Conservation (phyloP, 2,888 invertebrate genomes). For the Lomographa bimaculata region DNA sequence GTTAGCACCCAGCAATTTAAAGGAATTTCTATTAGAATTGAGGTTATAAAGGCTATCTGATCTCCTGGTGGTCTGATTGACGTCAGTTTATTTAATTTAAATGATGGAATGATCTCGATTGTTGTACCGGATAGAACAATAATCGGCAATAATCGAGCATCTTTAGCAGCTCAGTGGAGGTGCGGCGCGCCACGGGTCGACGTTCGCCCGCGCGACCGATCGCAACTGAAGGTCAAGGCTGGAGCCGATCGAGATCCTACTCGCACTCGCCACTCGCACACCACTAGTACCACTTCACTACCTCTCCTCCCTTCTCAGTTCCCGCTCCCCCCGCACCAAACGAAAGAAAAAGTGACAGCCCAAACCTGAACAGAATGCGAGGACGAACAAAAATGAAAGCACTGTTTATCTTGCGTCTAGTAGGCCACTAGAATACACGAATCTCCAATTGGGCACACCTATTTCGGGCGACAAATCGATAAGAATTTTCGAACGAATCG, state of each 20-base stretch:
- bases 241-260: conserved; percentile 63
- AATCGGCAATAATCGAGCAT: conserved; percentile 41
- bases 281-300: conserved; percentile 33
- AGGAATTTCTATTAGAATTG: no score
- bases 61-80: no score
- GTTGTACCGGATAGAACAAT: conserved; percentile 32
- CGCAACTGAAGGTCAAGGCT: conserved; percentile 80
- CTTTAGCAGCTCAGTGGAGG: conserved; percentile 43
- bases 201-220: conserved; percentile 75
- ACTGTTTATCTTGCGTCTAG: conserved; percentile 49
- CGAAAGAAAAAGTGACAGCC: conserved; percentile 83
- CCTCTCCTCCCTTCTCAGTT: conserved; percentile 7
- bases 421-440: conserved; percentile 37
- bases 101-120: conserved; percentile 23
- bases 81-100: conserved; percentile 17
- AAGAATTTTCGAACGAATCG: conserved; percentile 13
- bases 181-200: conserved; percentile 60
- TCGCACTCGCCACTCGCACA: conserved; percentile 39
- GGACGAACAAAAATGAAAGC: conserved; percentile 83
- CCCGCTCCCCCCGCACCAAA: conserved; percentile 35
- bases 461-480: conserved; percentile 27
- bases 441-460: conserved; percentile 29
- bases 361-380: conserved; percentile 79
- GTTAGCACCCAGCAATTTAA: no score
- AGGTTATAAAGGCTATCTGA: no score